Conservation (phyloP, 2,113 vertebrate species). For the Xenopus tropicalis region DNA sequence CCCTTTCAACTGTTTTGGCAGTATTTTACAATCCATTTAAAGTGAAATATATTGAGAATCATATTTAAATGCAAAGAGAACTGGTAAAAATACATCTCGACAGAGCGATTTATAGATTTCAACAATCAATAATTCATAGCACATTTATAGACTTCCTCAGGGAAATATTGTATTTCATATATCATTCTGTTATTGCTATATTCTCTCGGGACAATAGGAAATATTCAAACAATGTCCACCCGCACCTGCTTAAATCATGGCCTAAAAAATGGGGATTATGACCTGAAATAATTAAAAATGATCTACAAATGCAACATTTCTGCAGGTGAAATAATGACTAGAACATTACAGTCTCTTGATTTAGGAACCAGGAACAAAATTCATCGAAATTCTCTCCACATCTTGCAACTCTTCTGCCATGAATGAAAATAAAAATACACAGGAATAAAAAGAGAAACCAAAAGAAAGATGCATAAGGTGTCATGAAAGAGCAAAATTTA, state of each 20-base stretch:
- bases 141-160: slow-evolving; percentile 12
- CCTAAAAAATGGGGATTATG: background rate
- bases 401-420: too few relatives aligned
- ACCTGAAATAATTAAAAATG: background rate
- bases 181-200: background rate
- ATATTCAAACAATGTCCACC: slow-evolving; percentile 2
- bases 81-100: too few relatives aligned
- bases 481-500: too few relatives aligned
- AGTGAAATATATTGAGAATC: too few relatives aligned
- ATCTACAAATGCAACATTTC: background rate
- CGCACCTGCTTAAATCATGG: background rate
- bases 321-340: background rate
- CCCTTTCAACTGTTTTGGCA: too few relatives aligned
- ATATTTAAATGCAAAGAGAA: too few relatives aligned
- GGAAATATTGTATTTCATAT: slow-evolving; percentile 12
- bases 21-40: too few relatives aligned
- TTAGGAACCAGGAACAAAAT: too few relatives aligned
- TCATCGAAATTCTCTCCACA: too few relatives aligned
- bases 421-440: too few relatives aligned
- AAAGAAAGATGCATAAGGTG: too few relatives aligned
- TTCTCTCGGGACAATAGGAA: slow-evolving; percentile 1
- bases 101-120: background rate
- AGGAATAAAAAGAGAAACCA: too few relatives aligned
- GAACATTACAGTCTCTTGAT: background rate
- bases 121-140: slow-evolving; percentile 10